Conservation (phyloP, 2,113 vertebrate species). For the Rhinogobius similis region DNA sequence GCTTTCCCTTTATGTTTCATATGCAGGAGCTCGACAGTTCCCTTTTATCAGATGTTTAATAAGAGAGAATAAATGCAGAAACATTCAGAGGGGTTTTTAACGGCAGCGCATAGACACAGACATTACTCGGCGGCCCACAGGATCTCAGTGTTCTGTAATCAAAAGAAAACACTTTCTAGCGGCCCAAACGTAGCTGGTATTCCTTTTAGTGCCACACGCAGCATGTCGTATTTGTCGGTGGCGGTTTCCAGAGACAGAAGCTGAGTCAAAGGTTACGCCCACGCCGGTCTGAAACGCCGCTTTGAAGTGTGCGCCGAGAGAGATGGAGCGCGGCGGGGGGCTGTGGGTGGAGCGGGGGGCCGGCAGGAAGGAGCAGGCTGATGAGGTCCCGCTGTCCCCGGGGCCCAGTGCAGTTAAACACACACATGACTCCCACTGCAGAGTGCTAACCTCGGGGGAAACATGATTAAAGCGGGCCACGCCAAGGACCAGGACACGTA, state of each 20-base stretch:
- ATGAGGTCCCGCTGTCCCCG: conserved; percentile 42
- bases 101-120: no score
- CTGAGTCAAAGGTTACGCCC: conserved; percentile 67
- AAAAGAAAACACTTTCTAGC: background rate
- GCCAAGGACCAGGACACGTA: background rate
- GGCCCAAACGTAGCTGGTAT: conserved; percentile 8
- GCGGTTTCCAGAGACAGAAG: conserved; percentile 41
- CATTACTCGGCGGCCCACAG: background rate
- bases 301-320: conserved; percentile 72
- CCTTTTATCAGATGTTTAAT: no score
- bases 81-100: no score
- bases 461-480: conserved; percentile 31
- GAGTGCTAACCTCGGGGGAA: conserved; percentile 16
- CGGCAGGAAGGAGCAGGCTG: conserved; percentile 55
- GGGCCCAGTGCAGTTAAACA: conserved; percentile 23
- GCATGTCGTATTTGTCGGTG: conserved; percentile 48
- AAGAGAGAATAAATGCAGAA: no score
- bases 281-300: conserved; percentile 47
- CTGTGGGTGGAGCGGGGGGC: conserved; percentile 32
- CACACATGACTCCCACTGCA: conserved; percentile 18
- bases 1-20: no score
- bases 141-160: background rate
- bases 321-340: conserved; percentile 44
- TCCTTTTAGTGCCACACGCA: conserved; percentile 15
- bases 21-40: no score